Evolutionary conservation across 2,888 invertebrate genomes (phyloP).

Genomic region (Acrobasis suavella): DNA sequence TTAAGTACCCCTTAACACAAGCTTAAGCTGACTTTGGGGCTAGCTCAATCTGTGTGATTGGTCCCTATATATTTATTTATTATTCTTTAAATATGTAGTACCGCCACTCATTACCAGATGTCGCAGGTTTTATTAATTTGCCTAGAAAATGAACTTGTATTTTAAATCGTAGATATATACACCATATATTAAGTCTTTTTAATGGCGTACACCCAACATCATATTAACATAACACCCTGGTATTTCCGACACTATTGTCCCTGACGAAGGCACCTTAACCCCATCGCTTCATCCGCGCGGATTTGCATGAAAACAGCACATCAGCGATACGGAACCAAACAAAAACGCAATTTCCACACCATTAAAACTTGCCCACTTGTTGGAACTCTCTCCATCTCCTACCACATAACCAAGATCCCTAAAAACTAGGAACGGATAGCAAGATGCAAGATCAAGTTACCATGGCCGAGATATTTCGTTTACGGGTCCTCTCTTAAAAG

Average conservation of each 20-base stretch:
- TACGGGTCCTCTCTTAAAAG: constrained; percentile 54
- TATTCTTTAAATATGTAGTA: no score
- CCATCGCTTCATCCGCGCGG: constrained; percentile 40
- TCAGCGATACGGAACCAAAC: constrained; percentile 59
- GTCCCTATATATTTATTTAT: no score
- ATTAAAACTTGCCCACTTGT: constrained; percentile 69
- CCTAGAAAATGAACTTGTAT: no score
- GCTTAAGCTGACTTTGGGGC: no score
- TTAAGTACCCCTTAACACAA: no score
- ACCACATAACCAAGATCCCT: constrained; percentile 39
- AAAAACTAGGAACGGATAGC: constrained; percentile 4
- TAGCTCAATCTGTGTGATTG: no score
- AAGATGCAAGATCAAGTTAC: constrained; percentile 34
- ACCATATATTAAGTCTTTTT: no score
- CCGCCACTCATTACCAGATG: no score
- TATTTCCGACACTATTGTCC: neutral
- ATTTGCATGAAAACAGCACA: constrained; percentile 53
- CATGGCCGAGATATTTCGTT: constrained; percentile 47
- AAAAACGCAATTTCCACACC: constrained; percentile 71
- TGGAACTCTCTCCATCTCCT: constrained; percentile 41
- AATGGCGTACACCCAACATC: no score
- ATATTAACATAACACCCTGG: no score
- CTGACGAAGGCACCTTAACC: neutral
- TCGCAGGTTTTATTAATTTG: no score
- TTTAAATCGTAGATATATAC: no score